A percentile compares a stretch with the other conserved stretches of the same genome.
Conservation (phyloP, 2,113 vertebrate species). For the Cheilinus undulatus region DNA sequence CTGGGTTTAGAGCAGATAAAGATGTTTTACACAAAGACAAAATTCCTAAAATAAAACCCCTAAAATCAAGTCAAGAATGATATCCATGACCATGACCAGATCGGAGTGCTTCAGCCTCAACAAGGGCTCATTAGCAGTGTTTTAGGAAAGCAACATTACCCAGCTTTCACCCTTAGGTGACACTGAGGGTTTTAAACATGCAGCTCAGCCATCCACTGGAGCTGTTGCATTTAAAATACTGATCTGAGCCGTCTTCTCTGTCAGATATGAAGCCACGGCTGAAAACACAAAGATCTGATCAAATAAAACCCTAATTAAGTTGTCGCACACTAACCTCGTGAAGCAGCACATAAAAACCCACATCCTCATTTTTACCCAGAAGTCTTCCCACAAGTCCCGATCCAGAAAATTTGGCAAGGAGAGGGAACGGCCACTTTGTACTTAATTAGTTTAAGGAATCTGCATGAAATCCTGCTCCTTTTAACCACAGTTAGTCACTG, state of each 20-base stretch:
- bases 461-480: conserved; percentile 43
- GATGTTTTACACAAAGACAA: not conserved
- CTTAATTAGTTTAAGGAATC: conserved; percentile 68
- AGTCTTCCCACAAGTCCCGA: conserved; percentile 61
- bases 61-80: not conserved
- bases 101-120: not conserved
- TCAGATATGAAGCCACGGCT: not conserved
- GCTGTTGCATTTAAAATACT: no score
- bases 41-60: not conserved
- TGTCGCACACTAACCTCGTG: conserved; percentile 47
- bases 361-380: conserved; percentile 58
- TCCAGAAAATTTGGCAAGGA: conserved; percentile 57
- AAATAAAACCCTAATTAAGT: conserved; percentile 46
- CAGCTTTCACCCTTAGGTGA: not conserved
- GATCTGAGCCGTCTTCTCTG: not conserved
- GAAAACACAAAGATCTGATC: conserved; percentile 37
- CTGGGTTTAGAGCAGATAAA: not conserved
- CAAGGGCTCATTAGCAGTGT: conserved; percentile 2
- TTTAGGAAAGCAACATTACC: not conserved
- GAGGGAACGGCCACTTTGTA: conserved; percentile 38
- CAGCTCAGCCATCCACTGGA: not conserved
- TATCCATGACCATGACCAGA: not conserved
- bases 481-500: conserved; percentile 56
- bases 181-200: conserved; percentile 12
- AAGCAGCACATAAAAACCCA: conserved; percentile 45